Evolutionary conservation across 2,797 vertebrate genomes (phyloP).

Genomic region (Hephaestus fuliginosus): DNA sequence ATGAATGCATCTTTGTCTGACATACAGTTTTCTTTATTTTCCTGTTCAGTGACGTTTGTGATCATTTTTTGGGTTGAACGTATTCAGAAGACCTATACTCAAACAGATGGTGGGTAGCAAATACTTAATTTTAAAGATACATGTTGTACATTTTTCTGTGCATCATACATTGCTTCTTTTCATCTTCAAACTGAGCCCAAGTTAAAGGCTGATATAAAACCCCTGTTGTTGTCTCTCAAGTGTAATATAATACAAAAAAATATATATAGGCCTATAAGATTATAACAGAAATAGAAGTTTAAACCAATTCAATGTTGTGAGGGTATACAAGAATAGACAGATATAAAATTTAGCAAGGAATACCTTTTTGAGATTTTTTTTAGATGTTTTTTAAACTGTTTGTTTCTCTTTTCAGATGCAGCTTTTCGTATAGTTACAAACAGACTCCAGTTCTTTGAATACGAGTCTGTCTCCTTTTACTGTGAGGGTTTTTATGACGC

Average conservation of each 20-base stretch:
- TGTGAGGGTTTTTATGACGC: neutral
- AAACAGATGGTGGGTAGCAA: neutral
- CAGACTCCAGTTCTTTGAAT: neutral
- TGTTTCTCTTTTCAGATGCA: neutral
- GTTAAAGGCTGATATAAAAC: too few relatives aligned
- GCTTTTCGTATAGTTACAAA: neutral
- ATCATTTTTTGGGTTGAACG: neutral
- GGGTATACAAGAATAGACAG: too few relatives aligned
- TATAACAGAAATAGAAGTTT: too few relatives aligned
- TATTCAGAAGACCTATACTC: neutral
- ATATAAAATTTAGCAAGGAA: too few relatives aligned
- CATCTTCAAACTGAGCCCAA: too few relatives aligned
- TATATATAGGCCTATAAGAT: too few relatives aligned
- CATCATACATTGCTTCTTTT: neutral
- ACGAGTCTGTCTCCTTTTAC: neutral
- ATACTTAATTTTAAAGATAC: neutral
- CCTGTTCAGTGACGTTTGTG: neutral
- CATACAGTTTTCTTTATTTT: neutral
- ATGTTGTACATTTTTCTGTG: neutral
- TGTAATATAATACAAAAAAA: too few relatives aligned
- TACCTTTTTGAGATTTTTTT: too few relatives aligned
- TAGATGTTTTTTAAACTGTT: neutral
- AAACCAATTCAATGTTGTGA: too few relatives aligned
- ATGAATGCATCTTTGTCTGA: neutral
- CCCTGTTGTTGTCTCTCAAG: too few relatives aligned